Evolutionary conservation across 2,888 invertebrate genomes (phyloP), one percentile per base, ranked within the genome.

Genomic region (Catocala sponsa): DNA sequence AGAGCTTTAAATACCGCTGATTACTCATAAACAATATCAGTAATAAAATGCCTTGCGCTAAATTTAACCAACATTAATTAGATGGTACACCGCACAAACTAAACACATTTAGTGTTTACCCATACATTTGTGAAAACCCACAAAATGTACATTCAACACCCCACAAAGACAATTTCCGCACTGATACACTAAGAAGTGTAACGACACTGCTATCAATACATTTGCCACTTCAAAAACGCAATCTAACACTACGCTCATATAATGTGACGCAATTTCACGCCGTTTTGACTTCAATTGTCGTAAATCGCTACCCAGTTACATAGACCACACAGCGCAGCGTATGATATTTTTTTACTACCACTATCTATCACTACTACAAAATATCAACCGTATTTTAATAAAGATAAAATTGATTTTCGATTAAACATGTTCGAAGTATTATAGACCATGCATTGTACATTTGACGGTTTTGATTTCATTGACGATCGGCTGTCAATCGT

Each of bases 221-320:
- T 79, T 87, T 81, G 83, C 81, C 85, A 88, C 89, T 87, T 84
- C 83, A 85, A 78, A 75, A 78, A 78, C 76, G 71, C 71, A 78
- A 77, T 77, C 81, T 85, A 74, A 70, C 78, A 76, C 68, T 76
- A 68, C 60, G 52, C 62, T 64, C 38, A 63, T 64, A 81, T 82
- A 87, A 88, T 79, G 87, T 92, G 92, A 92, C 91, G 89, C 86
- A 91, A 94, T 94, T 94, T 92, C 87, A 94, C 86, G 94, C 86
- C 63, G 72, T 88, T 84, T 90, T 90, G 88, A 88, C 70, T 87
- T 78, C 81, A 79, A 84, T 87, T 85, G 80, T 76, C 75, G 77
- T 77, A 71, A 71, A 70, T 79, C 64, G 88, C 91, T 91, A 89
- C 91, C 83, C 80, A 65, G 80, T 81, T 88, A 87, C 88, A 85